Conservation (phyloP, 2,797 vertebrate species). For the Eurystomus glaucurus region DNA sequence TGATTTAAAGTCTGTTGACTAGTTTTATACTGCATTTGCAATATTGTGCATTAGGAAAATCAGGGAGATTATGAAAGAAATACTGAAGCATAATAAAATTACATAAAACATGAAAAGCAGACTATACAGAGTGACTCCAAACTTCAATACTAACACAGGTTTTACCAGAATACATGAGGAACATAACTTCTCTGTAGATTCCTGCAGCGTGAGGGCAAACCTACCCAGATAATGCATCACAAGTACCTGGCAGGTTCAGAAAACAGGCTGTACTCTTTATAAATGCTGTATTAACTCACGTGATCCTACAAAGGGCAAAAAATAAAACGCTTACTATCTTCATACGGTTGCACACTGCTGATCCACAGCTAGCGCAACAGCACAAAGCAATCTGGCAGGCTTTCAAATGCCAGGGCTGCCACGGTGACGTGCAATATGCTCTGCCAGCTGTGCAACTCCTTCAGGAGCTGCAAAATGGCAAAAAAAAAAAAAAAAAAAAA, state of each 20-base stretch:
- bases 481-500: background rate
- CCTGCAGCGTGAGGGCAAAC: background rate
- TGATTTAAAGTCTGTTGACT: conserved; percentile 75
- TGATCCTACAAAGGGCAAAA: conserved; percentile 3
- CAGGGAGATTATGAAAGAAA: conserved; percentile 69
- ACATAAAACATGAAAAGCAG: conserved; percentile 60
- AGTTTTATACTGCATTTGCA: conserved; percentile 76
- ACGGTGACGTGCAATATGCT: conserved; percentile 22
- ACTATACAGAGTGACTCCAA: background rate
- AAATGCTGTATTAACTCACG: background rate
- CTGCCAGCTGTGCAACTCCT: conserved; percentile 53
- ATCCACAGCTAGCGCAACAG: background rate
- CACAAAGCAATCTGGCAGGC: conserved; percentile 29
- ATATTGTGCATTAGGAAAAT: conserved; percentile 79
- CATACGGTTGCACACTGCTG: background rate
- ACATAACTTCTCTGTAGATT: background rate
- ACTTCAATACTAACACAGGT: background rate
- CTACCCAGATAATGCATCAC: background rate
- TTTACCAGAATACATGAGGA: background rate
- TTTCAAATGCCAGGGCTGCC: conserved; percentile 31
- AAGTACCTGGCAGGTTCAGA: background rate
- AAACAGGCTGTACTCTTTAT: background rate
- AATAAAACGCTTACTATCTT: background rate
- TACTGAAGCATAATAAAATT: conserved; percentile 62
- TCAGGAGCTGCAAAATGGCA: background rate